Base-by-base conservation (phyloP, 2,113 vertebrate genomes). In the Verasper variegatus region DNA sequence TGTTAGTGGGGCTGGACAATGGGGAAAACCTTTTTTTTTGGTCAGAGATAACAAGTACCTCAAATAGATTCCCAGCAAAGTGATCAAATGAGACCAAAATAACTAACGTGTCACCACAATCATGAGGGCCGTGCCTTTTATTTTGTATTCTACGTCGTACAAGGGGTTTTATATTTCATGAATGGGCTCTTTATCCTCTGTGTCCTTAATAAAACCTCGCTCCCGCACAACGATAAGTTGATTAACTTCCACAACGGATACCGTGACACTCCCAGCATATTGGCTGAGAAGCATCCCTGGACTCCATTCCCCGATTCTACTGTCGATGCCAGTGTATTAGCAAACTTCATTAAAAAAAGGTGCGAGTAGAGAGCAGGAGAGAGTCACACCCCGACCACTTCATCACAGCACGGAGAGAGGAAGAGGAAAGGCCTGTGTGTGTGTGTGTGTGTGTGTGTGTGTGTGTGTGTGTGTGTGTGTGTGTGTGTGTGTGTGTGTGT, bases 311-410 rank as follows among this genome's bases (percentile, higher is more conserved):
- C 40, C 71, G 70, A 76, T 88, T 81, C 66, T 42, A 37, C 76
- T 59, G 67, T 78, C 68, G 71, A 81, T 65, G 88, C 68, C 63
- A 77, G 76, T 52, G 71, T 87, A 81, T 91, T 81, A 71, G 79
- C 85, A 56, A 86, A 89, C 86, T 89, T 91, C 90, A 91, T 92
- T 92, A 91, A 89, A 87, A 88, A 89, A 81, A 90, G 62, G 83
- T 79, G 49, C 64, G 55, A 23, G 64, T 71, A 55, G 75, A 63
- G 69, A 69, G 83, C 75, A 61, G 51, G 65, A 26, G 85, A 85
- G 86, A 85, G 84, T 81, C 85, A 65, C 81, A 88, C 80, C 81
- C 63, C 1, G 66, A 64, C 70, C 81, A 77, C 85, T 89, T 86
- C 86, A 88, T 86, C 85, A 86, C 73, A 26, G 68, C 64, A 51